A percentile compares a stretch with the other conserved stretches of the same genome.
Conservation (phyloP, 1,140 invertebrate species). For the Anoplophora glabripennis region DNA sequence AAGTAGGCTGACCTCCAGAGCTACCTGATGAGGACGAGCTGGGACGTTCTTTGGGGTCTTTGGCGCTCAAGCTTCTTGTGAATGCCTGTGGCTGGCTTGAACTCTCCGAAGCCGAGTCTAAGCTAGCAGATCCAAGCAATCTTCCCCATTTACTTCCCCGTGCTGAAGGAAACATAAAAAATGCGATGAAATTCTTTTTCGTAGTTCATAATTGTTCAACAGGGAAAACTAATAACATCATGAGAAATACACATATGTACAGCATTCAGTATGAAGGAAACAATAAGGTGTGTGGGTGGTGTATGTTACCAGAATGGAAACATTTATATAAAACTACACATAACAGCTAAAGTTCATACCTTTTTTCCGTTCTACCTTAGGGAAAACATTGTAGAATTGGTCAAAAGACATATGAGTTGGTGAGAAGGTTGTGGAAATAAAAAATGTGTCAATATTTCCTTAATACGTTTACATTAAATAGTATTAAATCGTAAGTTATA, state of each 20-base stretch:
- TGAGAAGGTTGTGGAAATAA: neutral
- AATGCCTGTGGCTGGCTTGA: constrained; percentile 55
- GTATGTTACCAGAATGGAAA: no score
- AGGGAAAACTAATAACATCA: no score
- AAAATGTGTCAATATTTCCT: neutral
- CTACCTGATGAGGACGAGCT: constrained; percentile 47
- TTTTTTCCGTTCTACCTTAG: no score
- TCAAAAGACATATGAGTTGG: no score
- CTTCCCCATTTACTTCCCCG: constrained; percentile 73
- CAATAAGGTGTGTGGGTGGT: no score
- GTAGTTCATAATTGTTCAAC: neutral
- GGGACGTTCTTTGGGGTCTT: constrained; percentile 59
- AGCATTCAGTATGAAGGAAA: no score
- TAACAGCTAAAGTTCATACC: no score
- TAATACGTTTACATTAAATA: neutral
- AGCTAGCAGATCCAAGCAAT: constrained; percentile 69
- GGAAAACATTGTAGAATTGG: no score
- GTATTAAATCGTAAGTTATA: no score
- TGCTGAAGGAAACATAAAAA: constrained; percentile 19
- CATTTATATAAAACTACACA: no score
- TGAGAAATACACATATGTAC: no score
- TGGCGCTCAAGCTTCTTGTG: constrained; percentile 66
- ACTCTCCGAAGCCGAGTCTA: constrained; percentile 61
- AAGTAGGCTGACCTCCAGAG: constrained; percentile 45
- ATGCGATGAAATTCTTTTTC: neutral